Evolutionary conservation across 2,888 invertebrate genomes (phyloP), one percentile per base, ranked within the genome.

Genomic region (Diarsia mendica): DNA sequence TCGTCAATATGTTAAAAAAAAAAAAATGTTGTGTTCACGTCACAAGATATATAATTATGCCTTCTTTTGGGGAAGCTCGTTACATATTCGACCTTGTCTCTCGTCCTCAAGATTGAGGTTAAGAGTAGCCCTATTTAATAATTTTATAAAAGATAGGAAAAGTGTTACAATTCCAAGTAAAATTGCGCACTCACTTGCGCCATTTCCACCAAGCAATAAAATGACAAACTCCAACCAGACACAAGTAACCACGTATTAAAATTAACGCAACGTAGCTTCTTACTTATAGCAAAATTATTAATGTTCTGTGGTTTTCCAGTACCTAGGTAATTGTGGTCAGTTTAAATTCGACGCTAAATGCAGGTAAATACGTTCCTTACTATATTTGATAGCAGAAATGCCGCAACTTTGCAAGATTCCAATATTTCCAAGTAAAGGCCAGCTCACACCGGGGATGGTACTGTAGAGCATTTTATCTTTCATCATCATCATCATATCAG

Each of bases 361-460:
- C 20, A 13, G n/a, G 51, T 78, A 64, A 44, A 51, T 33, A 58
- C 15, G 55, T 49, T 28, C 10, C 20, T n/a, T 28, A 28, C 44
- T 61, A 72, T 76, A 78, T 67, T 67, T 65, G 72, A 72, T 77
- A 73, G 66, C 78, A 83, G 48, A 80, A 75, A 79, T 77, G 53
- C 82, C 23, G 53, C 55, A 20, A 58, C 48, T 53, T 53, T 68
- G 55, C 70, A 51, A 55, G 9, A 72, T 49, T 72, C 20, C 58
- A 39, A 76, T 66, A 64, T 74, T 82, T 72, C 53, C 39, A 23
- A 28, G 23, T 58, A 23, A 55, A 55, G 55, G 6, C n/a, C 11
- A n/a, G 53, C 53, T 11, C 11, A 55, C 23, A 55, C 55, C 23
- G 23, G 23, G 11, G 6, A 13, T 6, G 55, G 55, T 6, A 23